Evolutionary conservation across 35 echinoderm and acorn worm species (phyloP).

Genomic region (Apostichopus californicus): DNA sequence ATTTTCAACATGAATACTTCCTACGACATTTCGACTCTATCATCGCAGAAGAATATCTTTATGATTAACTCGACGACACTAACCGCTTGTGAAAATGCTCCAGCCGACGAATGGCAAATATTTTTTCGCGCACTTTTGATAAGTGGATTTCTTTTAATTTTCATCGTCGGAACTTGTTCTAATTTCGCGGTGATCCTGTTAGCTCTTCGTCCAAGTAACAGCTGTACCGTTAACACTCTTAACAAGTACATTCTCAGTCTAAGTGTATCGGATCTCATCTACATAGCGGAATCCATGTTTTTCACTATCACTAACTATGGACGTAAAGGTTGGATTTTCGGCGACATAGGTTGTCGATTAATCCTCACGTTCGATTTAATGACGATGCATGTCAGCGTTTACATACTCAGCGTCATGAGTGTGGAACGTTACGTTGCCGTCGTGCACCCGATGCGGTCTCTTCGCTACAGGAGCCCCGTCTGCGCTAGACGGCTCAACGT

Average conservation of each 20-base stretch:
- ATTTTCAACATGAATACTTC: conserved; percentile 39
- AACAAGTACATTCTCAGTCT: conserved; percentile 63
- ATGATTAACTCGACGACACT: conserved; percentile 2
- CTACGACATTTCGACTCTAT: conserved; percentile 23
- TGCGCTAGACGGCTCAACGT: conserved; percentile 44
- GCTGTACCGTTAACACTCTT: conserved; percentile 54
- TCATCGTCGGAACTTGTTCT: conserved; percentile 26
- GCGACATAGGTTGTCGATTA: conserved; percentile 49
- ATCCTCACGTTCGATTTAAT: conserved; percentile 37
- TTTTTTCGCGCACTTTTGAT: conserved; percentile 50
- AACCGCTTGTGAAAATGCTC: background rate
- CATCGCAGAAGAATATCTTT: conserved; percentile 2
- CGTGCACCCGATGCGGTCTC: conserved; percentile 60
- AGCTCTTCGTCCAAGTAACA: conserved; percentile 20
- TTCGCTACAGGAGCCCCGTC: conserved; percentile 39
- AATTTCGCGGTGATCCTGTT: conserved; percentile 41
- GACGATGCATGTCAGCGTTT: conserved; percentile 60
- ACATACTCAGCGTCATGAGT: conserved; percentile 64
- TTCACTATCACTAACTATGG: conserved; percentile 50
- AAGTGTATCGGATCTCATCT: conserved; percentile 47
- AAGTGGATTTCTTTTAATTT: conserved; percentile 57
- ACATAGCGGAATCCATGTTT: conserved; percentile 52
- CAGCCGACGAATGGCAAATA: conserved; percentile 31
- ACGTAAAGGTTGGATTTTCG: conserved; percentile 39
- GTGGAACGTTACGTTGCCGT: conserved; percentile 65